Evolutionary conservation across 2,113 vertebrate species (phyloP).

Genomic region (Onychostoma macrolepis): DNA sequence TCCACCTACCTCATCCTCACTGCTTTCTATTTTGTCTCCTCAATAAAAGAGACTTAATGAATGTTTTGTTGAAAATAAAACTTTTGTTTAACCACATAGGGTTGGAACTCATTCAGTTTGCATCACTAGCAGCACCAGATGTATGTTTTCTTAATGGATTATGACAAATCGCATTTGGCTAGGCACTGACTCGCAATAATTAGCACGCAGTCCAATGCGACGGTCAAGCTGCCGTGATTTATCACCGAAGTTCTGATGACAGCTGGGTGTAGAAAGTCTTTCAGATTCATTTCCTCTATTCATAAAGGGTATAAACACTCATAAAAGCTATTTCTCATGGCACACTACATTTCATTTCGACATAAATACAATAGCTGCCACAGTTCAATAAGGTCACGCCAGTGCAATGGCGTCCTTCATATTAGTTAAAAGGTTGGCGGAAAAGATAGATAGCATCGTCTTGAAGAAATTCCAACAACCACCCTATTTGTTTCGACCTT

Average conservation of each 20-base stretch:
- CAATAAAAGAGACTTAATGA: constrained; percentile 30
- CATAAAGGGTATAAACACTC: constrained; percentile 35
- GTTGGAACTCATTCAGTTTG: not conserved
- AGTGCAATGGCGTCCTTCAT: not conserved
- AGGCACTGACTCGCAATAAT: constrained; percentile 4
- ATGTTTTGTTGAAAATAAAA: constrained; percentile 13
- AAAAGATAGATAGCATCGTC: constrained; percentile 7
- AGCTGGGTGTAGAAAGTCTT: constrained; percentile 25
- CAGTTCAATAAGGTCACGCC: constrained; percentile 33
- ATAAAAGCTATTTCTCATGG: constrained; percentile 19
- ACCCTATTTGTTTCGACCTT: constrained; percentile 31
- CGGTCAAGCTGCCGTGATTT: constrained; percentile 35
- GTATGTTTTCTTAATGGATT: constrained; percentile 40
- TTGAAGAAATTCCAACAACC: constrained; percentile 21
- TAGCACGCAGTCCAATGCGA: not conserved
- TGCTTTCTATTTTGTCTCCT: constrained; percentile 15
- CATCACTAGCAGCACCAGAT: constrained; percentile 28
- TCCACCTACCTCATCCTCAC: constrained; percentile 70
- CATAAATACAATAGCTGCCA: constrained; percentile 23
- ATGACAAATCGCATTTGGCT: constrained; percentile 28
- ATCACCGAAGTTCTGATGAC: constrained; percentile 1
- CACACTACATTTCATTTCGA: constrained; percentile 39
- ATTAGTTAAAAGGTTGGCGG: constrained; percentile 23
- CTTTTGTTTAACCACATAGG: not conserved
- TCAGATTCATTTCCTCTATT: constrained; percentile 33